Base-by-base conservation (phyloP, 1,140 invertebrate genomes). In the Pseudomyrmex flavicornis region DNA sequence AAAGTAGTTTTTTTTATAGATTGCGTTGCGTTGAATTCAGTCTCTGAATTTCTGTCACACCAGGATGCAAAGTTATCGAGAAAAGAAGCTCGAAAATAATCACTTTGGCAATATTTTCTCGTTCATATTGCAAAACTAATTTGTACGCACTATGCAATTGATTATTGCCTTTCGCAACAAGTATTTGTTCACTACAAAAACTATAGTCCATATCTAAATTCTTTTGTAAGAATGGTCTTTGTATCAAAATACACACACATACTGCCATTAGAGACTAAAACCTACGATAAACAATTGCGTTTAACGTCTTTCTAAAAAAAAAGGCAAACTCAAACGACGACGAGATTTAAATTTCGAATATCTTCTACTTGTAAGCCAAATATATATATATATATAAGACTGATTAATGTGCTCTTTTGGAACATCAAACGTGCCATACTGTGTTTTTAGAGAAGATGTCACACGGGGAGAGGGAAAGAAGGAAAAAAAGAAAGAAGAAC, bases 181-280 rank as follows among this genome's bases (percentile, higher is more conserved):
- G 35, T 35, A 35, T 35, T 35, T 35, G 35, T 35, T 35, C 35
- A 35, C 35, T 35, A 35, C 35, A 35, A 7, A 7, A 35, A 35
- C 35, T 5, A 35, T 76, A 68, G 62, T 65, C 44, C 54, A 54
- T 62, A 86, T 82, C 50, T 69, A 58, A 62, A 88, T 26, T 20
- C 59, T 69, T 88, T 86, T 82, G 44, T 88, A 89, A 44, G 52
- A 72, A 69, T 58, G 22, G 52, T 79, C 83, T 82, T 80, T 86
- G 46, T 77, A 85, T 62, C 48, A 61, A 61, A 35, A 35, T 35
- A 35, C 35, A 35, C 35, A 35, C 35, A 35, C 35, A 82, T 89
- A 89, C 88, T 89, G 87, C 87, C 87, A 87, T 87, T 89, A 89
- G 66, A 75, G 50, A 63, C 63, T 89, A 79, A 61, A 62, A 87